Evolutionary conservation across 2,888 invertebrate species (phyloP).

Genomic region (Himalopsyche japonica): DNA sequence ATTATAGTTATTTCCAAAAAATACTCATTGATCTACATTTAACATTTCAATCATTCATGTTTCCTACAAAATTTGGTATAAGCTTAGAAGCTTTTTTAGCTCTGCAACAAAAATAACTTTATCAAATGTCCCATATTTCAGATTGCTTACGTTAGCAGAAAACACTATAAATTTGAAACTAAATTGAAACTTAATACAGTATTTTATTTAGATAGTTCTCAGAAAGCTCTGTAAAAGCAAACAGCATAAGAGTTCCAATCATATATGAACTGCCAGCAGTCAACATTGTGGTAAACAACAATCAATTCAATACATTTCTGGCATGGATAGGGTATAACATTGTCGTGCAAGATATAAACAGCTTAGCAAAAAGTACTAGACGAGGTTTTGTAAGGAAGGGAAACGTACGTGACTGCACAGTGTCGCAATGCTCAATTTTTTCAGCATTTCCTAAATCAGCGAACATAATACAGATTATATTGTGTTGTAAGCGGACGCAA

Average conservation of each 20-base stretch:
- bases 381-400: not conserved
- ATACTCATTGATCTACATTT: too few relatives aligned
- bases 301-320: not conserved
- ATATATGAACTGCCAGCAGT: not conserved
- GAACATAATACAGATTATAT: not conserved
- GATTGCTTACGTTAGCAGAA: not conserved
- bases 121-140: too few relatives aligned
- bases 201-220: not conserved
- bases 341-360: not conserved
- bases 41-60: too few relatives aligned
- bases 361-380: not conserved
- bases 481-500: too few relatives aligned
- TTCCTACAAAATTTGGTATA: too few relatives aligned
- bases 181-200: not conserved
- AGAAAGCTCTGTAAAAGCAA: not conserved
- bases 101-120: too few relatives aligned
- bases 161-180: not conserved
- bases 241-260: not conserved
- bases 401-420: constrained; percentile 2
- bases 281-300: not conserved
- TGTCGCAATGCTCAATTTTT: not conserved
- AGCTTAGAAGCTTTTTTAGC: too few relatives aligned
- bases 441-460: not conserved
- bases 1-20: too few relatives aligned
- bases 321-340: not conserved